These are phyloP conservation scores for Ascidia mentula DNA, from an alignment of 23 tunicate genomes.

Conservation along the genomic window DNA sequence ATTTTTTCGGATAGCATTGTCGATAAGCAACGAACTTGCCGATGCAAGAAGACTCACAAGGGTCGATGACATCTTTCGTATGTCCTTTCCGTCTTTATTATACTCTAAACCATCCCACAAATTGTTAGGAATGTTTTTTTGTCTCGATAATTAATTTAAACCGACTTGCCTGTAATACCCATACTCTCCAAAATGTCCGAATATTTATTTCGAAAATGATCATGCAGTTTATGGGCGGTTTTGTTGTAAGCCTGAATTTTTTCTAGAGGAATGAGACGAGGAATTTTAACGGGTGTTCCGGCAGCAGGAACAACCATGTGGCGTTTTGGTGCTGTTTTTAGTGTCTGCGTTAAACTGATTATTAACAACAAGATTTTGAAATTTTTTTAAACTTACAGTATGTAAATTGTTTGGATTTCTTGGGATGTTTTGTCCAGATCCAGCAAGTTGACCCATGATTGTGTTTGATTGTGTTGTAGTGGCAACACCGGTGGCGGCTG, in stretches of 20 bases:
- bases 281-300: conserved; percentile 9
- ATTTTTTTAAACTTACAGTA: no score
- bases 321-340: not conserved
- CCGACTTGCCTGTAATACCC: not conserved
- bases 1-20: not conserved
- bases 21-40: not conserved
- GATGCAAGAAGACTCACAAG: conserved; percentile 6
- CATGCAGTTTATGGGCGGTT: conserved; percentile 32
- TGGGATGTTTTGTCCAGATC: no score
- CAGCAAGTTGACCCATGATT: no score
- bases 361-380: no score
- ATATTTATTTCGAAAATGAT: not conserved
- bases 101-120: not conserved
- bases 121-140: no score
- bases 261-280: conserved; percentile 26
- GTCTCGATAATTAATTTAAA: no score
- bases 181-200: not conserved
- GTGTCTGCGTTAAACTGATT: no score
- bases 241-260: conserved; percentile 62
- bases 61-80: not conserved
- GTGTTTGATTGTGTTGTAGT: no score
- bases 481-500: no score
- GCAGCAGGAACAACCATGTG: not conserved
- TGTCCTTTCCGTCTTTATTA: not conserved
- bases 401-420: no score